Evolutionary conservation across 2,888 invertebrate species (phyloP), one percentile per base, ranked within the genome.

Genomic region (Lithophane socia): DNA sequence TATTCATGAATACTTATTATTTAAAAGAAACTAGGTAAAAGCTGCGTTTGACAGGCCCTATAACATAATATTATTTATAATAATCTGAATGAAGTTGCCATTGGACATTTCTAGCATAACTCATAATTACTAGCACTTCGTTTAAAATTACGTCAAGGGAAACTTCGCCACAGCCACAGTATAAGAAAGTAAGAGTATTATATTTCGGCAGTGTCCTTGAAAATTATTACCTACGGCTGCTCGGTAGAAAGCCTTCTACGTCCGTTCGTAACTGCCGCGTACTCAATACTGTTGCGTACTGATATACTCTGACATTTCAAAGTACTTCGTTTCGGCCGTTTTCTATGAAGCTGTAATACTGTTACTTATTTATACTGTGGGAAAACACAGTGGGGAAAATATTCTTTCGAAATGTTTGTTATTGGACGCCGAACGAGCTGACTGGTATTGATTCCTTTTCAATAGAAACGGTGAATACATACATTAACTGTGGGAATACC

Each of bases 401-500:
- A 52, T 73, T 75, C n/a, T 52, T 67, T 66, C 3, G 0, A n/a
- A 63, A 5, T 29, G n/a, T 63, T 66, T 70, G 65, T 69, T 66
- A 73, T 42, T 73, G 58, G 16, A 52, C 24, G 42, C 18, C 49
- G 60, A 73, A 72, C n/a, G 21, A 79, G 52, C 42, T 56, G 69
- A 66, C 54, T 66, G 37, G 44, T 84, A 73, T 82, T 72, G 80
- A 70, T 80, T 73, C 16, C 5, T 70, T 54, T 69, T 75, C 58
- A 70, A 58, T 42, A 42, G 24, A 75, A 67, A 5, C 42, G 21
- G 29, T 9, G 42, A 68, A 65, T 29, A 58, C 13, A 1, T 12
- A 54, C 65, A 21, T 47, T 29, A 68, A 52, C 63, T n/a, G 21
- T 8, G 18, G 18, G 29, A 18, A 12, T 65, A 56, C 54, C 21